Evolutionary conservation across 2,113 vertebrate species (phyloP).

Genomic region (Furnarius figulus): DNA sequence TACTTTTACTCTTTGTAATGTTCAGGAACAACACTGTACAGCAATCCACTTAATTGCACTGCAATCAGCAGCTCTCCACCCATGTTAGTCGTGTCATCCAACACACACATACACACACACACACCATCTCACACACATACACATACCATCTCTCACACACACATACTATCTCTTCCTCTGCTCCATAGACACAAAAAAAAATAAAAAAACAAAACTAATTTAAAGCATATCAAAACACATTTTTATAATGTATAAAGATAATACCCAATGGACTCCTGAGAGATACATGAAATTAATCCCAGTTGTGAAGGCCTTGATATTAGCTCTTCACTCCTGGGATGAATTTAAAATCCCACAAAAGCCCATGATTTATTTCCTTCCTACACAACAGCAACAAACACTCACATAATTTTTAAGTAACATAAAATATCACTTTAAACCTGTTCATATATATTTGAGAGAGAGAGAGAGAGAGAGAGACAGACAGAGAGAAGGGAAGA

Average conservation of each 20-base stretch:
- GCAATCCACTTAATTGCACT: neutral
- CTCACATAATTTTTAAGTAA: constrained; percentile 74
- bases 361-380: constrained; percentile 76
- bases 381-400: constrained; percentile 78
- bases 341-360: constrained; percentile 80
- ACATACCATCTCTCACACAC: neutral
- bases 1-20: neutral
- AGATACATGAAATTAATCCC: constrained; percentile 80
- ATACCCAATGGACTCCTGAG: constrained; percentile 73
- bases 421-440: constrained; percentile 69
- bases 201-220: constrained; percentile 55
- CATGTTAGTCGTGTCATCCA: neutral
- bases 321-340: constrained; percentile 77
- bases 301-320: constrained; percentile 79
- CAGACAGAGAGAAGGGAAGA: neutral
- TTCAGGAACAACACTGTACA: neutral
- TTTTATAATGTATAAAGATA: constrained; percentile 80
- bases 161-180: neutral
- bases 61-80: neutral
- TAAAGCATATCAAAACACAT: constrained; percentile 77
- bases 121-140: neutral
- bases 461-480: neutral
- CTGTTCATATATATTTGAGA: constrained; percentile 11
- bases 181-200: constrained; percentile 49
- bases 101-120: neutral